These are phyloP conservation scores for Brachionus sp. DNA, from an alignment of 1,140 invertebrate species.

Conservation along the genomic window DNA sequence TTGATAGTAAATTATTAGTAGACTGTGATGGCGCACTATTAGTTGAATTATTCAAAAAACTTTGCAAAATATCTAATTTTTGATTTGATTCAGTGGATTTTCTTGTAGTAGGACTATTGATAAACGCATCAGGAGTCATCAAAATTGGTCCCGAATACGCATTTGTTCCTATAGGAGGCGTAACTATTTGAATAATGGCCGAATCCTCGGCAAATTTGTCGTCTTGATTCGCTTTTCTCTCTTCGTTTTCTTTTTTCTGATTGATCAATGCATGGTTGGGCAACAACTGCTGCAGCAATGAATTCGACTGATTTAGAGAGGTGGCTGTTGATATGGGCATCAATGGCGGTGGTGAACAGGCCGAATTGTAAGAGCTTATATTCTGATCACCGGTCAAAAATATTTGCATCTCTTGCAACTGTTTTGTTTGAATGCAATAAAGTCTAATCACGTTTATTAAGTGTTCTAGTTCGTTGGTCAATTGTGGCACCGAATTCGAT, in stretches of 20 bases:
- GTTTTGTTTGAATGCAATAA: slow-evolving; percentile 43
- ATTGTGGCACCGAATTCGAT: neutral
- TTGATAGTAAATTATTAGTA: neutral
- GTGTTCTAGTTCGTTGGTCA: slow-evolving; percentile 26
- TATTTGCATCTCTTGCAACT: slow-evolving; percentile 45
- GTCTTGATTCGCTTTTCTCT: neutral
- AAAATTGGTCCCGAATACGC: slow-evolving; percentile 57
- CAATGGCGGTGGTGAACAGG: neutral
- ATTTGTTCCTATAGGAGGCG: neutral
- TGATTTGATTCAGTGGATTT: slow-evolving; percentile 50
- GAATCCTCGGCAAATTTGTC: slow-evolving; percentile 16
- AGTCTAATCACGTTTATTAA: slow-evolving; percentile 12
- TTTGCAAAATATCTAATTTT: slow-evolving; percentile 25
- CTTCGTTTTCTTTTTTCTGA: neutral
- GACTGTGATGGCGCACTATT: neutral
- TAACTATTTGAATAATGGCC: slow-evolving; percentile 33
- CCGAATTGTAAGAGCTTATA: slow-evolving; percentile 20
- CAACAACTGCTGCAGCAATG: neutral
- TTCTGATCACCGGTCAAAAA: slow-evolving; percentile 13
- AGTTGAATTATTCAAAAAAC: slow-evolving; percentile 47
- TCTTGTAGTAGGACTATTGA: slow-evolving; percentile 49
- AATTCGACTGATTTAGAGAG: neutral
- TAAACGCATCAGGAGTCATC: slow-evolving; percentile 83
- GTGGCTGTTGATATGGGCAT: neutral
- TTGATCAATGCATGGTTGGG: neutral